A percentile compares a stretch with the other conserved stretches of the same genome.
Evolutionary conservation across 2,113 vertebrate species (phyloP).

Genomic region (Trochalopteron elliotii): DNA sequence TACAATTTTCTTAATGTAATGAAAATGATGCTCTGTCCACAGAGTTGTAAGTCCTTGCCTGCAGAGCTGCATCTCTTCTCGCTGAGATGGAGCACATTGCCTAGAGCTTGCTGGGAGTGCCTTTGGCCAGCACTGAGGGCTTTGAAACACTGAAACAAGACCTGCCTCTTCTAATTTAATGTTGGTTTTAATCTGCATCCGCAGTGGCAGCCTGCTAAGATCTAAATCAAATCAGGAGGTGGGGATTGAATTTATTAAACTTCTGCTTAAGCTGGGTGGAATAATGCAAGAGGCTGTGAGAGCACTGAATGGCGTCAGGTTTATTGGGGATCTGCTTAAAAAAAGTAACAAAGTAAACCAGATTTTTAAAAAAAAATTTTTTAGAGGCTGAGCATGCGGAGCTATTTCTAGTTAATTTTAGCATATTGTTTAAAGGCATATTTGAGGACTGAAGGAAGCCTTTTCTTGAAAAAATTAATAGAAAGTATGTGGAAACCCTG

Average conservation of each 20-base stretch:
- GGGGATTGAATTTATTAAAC: background rate
- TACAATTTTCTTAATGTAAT: background rate
- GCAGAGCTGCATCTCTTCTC: background rate
- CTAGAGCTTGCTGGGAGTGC: background rate
- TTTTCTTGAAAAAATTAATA: background rate
- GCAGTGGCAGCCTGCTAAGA: background rate
- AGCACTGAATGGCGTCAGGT: background rate
- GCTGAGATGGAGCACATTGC: background rate
- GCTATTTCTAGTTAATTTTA: background rate
- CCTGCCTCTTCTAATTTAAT: background rate
- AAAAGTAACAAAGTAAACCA: background rate
- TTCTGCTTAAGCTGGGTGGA: background rate
- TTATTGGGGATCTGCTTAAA: background rate
- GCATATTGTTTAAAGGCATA: background rate
- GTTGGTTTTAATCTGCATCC: background rate
- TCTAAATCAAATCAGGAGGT: constrained; percentile 1
- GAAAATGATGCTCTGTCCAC: background rate
- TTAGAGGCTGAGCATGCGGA: rapidly evolving
- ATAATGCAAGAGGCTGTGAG: background rate
- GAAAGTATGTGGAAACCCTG: background rate
- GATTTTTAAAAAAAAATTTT: background rate
- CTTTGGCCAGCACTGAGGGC: background rate
- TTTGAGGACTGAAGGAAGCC: rapidly evolving
- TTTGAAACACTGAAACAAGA: background rate
- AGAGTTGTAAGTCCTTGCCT: background rate